These are phyloP conservation scores for Drosophila subobscura DNA, from an alignment of 1,140 invertebrate species.

Conservation along the genomic window DNA sequence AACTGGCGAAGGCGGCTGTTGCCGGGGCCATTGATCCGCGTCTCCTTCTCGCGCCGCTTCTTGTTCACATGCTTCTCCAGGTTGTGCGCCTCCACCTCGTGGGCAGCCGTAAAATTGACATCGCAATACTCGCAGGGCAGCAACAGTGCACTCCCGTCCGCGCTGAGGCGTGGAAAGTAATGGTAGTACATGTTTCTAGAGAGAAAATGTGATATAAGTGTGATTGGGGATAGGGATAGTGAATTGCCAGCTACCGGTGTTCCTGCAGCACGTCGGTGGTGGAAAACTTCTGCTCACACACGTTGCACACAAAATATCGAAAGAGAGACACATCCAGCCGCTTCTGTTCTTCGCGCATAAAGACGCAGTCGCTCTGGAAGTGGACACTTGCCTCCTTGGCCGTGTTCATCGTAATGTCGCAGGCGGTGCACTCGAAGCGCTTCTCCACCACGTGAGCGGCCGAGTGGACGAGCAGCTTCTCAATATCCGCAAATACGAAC, in stretches of 20 bases:
- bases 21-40: constrained; percentile 26
- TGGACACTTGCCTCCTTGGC: constrained; percentile 84
- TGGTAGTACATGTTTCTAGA: constrained; percentile 63
- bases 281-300: constrained; percentile 83
- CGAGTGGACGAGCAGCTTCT: constrained; percentile 84
- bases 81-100: constrained; percentile 83
- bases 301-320: constrained; percentile 83
- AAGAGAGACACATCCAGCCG: constrained; percentile 54
- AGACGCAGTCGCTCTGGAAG: constrained; percentile 85
- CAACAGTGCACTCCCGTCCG: constrained; percentile 37
- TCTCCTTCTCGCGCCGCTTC: constrained; percentile 72
- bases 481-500: constrained; percentile 84
- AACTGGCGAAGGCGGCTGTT: constrained; percentile 83
- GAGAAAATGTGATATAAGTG: constrained; percentile 4
- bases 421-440: constrained; percentile 86
- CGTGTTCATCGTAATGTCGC: constrained; percentile 84
- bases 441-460: constrained; percentile 84
- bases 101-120: constrained; percentile 78
- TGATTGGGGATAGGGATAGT: background rate
- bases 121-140: constrained; percentile 77
- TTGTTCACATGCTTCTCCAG: constrained; percentile 77
- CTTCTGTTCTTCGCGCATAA: constrained; percentile 75
- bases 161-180: constrained; percentile 73
- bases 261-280: constrained; percentile 78
- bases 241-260: constrained; percentile 74